Evolutionary conservation across 2,797 vertebrate species (phyloP).

Genomic region (Sarcoramphus papa): DNA sequence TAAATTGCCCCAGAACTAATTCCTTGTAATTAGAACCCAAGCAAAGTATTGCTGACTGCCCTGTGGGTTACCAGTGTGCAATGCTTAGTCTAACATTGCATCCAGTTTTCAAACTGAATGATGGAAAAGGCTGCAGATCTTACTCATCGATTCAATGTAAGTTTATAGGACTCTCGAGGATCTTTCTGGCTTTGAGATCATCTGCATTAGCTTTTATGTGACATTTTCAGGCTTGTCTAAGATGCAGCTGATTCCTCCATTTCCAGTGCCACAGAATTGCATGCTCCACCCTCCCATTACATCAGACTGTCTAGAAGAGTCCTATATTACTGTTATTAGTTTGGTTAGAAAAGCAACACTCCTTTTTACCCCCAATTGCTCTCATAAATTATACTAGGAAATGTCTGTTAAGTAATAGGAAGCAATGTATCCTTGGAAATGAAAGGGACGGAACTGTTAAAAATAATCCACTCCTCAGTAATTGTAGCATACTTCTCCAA

Average conservation of each 20-base stretch:
- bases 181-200: background rate
- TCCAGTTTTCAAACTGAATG: background rate
- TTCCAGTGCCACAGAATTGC: background rate
- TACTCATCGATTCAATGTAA: background rate
- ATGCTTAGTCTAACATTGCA: background rate
- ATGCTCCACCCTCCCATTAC: background rate
- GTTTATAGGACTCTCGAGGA: background rate
- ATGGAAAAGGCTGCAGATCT: background rate
- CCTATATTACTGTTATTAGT: conserved; percentile 18
- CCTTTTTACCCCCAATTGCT: background rate
- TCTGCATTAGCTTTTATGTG: background rate
- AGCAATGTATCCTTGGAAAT: conserved; percentile 1
- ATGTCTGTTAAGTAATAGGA: conserved; percentile 15
- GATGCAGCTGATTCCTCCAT: background rate
- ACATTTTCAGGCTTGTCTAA: background rate
- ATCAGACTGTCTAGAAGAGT: background rate
- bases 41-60: background rate
- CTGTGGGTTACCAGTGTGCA: background rate
- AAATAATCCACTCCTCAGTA: conserved; percentile 12
- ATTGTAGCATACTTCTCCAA: background rate
- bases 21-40: background rate
- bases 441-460: conserved; percentile 17
- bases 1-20: background rate
- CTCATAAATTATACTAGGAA: conserved; percentile 19
- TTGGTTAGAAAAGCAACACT: background rate